phyloP scores from a whole-genome alignment of 2,888 invertebrate genomes.

The Hirtodrosophila trivittata region DNA sequence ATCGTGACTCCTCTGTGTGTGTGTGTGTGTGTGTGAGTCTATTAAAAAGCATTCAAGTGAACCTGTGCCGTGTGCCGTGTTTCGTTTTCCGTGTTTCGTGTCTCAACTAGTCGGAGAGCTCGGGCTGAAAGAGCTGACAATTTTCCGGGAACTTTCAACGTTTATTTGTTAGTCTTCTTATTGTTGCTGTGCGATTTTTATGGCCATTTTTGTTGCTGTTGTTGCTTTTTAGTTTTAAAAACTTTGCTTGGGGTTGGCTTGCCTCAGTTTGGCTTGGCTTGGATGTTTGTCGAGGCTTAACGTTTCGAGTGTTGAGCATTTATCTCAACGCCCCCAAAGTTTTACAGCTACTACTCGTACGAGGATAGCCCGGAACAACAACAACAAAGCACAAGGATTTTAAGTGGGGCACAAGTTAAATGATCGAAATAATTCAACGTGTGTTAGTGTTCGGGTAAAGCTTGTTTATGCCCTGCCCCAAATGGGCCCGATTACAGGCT shows the following conservation, averaged over 20 bases:
- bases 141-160: slow-evolving; percentile 59
- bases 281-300: slow-evolving; percentile 66
- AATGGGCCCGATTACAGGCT: slow-evolving; percentile 10
- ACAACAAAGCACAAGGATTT: slow-evolving; percentile 52
- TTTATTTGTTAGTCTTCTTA: slow-evolving; percentile 45
- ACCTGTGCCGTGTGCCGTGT: slow-evolving; percentile 58
- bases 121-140: slow-evolving; percentile 61
- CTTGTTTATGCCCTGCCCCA: slow-evolving; percentile 45
- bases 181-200: slow-evolving; percentile 60
- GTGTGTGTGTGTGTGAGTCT: slow-evolving; percentile 48
- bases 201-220: slow-evolving; percentile 43
- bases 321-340: slow-evolving; percentile 58
- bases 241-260: slow-evolving; percentile 44
- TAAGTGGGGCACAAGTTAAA: slow-evolving; percentile 72
- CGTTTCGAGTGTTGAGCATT: slow-evolving; percentile 56
- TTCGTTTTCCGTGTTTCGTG: slow-evolving; percentile 56
- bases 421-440: slow-evolving; percentile 67
- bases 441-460: slow-evolving; percentile 42
- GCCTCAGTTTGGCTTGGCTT: too few species aligned
- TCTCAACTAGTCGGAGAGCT: slow-evolving; percentile 36
- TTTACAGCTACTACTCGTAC: slow-evolving; percentile 27
- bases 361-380: too few species aligned
- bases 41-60: slow-evolving; percentile 69
- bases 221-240: slow-evolving; percentile 59
- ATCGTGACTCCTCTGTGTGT: slow-evolving; percentile 16